Evolutionary conservation across 2,113 vertebrate genomes (phyloP).

Genomic region (Rhynchomys soricoides): DNA sequence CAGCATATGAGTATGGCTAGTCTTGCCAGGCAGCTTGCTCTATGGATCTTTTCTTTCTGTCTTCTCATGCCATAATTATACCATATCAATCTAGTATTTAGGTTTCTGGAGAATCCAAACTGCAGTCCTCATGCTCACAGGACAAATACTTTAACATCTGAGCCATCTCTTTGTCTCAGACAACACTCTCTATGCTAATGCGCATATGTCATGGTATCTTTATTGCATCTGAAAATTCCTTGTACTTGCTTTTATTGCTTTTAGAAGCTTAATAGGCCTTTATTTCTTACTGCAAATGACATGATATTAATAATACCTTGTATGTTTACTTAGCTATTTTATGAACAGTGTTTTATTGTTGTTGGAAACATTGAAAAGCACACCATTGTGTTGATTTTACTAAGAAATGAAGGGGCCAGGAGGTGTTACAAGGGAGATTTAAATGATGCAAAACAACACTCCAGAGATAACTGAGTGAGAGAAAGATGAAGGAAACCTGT

Average conservation of each 20-base stretch:
- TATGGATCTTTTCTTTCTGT: background rate
- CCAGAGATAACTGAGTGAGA: background rate
- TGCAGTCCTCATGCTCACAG: rapidly evolving
- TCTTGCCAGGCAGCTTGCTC: rapidly evolving
- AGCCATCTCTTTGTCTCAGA: background rate
- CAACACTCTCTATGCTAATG: background rate
- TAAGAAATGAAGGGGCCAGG: background rate
- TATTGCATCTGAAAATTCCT: background rate
- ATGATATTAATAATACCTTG: background rate
- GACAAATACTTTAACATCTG: background rate
- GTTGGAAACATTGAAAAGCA: background rate
- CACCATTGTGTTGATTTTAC: background rate
- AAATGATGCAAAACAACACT: background rate
- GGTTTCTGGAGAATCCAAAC: background rate
- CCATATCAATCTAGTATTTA: background rate
- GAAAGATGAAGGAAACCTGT: background rate
- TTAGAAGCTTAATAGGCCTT: background rate
- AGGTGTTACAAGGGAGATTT: background rate
- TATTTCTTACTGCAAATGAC: background rate
- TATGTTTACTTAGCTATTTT: background rate
- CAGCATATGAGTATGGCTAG: background rate
- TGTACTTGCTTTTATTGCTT: background rate
- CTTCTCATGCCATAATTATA: background rate
- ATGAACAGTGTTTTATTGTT: background rate
- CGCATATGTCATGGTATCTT: background rate